phyloP scores from a whole-genome alignment of 2,113 vertebrate genomes.

The Menidia beryllina region DNA sequence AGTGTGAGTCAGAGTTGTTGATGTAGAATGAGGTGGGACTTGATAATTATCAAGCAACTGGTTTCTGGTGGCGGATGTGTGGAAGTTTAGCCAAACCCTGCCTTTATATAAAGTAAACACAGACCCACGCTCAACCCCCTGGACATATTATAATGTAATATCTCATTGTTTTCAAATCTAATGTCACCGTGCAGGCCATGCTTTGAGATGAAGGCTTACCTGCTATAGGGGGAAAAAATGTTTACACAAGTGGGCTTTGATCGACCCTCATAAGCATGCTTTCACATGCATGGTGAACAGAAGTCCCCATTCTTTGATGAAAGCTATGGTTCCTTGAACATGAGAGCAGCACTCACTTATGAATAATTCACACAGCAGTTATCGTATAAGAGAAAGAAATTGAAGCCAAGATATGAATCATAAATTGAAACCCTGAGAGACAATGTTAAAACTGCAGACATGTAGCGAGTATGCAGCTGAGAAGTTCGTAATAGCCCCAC shows the following conservation, averaged over 20 bases:
- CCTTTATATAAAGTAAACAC: neutral
- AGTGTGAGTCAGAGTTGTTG: neutral
- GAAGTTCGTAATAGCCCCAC: constrained; percentile 4
- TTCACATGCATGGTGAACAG: constrained; percentile 34
- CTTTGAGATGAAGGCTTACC: constrained; percentile 22
- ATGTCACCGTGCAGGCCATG: constrained; percentile 5
- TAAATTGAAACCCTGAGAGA: constrained; percentile 29
- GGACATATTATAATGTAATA: neutral
- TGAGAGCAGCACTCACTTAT: constrained; percentile 44
- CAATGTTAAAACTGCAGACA: constrained; percentile 31
- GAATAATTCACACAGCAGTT: constrained; percentile 73
- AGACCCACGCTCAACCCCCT: neutral
- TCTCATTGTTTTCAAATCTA: constrained; percentile 19
- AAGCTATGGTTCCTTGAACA: constrained; percentile 53
- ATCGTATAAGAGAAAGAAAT: constrained; percentile 61
- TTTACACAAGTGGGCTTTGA: constrained; percentile 56
- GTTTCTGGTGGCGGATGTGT: neutral
- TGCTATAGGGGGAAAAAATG: constrained; percentile 18
- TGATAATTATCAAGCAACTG: too few relatives aligned
- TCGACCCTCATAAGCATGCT: constrained; percentile 18
- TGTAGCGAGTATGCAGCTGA: constrained; percentile 19
- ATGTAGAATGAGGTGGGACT: too few relatives aligned
- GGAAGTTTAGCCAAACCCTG: neutral
- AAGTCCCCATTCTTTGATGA: constrained; percentile 48
- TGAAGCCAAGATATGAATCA: constrained; percentile 40